Base-by-base conservation (phyloP, 2,888 invertebrate genomes). In the Zootermopsis nevadensis region DNA sequence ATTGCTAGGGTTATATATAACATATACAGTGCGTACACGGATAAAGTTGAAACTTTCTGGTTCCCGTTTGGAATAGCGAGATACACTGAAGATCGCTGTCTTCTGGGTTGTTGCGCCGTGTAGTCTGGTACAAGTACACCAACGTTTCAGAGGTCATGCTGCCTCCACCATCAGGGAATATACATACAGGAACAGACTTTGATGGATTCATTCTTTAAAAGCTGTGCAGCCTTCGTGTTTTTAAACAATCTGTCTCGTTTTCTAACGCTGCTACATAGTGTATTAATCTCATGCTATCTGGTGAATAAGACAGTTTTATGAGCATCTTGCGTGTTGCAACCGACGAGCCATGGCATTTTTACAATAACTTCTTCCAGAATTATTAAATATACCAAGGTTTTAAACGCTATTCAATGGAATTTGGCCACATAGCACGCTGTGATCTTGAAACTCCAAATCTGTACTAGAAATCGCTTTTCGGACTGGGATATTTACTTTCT, bases 231-330 rank as follows among this genome's bases (percentile, higher is more conserved):
- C 35, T 72, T 72, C 72, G 15, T 72, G 72, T 72, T 72, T 15
- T 3, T 24, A 22, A 15, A 35, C 72, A 35, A 72, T 72, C 72
- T 12, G 35, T 72, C 72, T 38, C 33, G 10, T 2, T 35, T 72
- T 72, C n/a, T 72, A 31, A 72, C 72, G 35, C 72, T 22, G 30
- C 35, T 72, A 35, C 72, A 72, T 35, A 72, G 35, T 35, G 35
- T 35, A 24, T 33, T 72, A 19, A 72, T 31, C 35, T 35, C 35
- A 12, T 7, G 38, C 33, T 72, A 72, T 72, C 72, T 72, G 35
- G 35, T 35, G 33, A 1, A 72, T 22, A 35, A 72, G 72, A 31
- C 35, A 35, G 72, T 72, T 72, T 72, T 72, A 72, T 72, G 72
- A 12, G 12, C 15, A 15, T 35, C 72, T 72, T 72, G 72, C 72